These are phyloP conservation scores for Drosophila nr. perissopoda DNA, from an alignment of 2,888 invertebrate species.

Conservation along the genomic window DNA sequence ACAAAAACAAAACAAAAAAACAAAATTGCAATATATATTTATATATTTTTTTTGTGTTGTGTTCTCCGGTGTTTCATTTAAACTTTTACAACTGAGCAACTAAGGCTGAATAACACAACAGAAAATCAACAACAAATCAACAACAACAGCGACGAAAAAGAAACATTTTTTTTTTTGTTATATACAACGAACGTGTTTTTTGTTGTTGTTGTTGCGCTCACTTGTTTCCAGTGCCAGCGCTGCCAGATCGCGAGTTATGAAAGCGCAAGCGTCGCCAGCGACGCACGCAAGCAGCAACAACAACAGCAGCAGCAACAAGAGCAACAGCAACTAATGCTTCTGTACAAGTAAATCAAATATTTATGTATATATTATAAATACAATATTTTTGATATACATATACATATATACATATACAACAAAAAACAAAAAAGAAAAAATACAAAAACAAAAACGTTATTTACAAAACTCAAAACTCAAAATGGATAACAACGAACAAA, in stretches of 20 bases:
- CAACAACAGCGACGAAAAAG: slow-evolving; percentile 11
- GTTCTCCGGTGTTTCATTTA: slow-evolving; percentile 31
- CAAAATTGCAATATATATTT: slow-evolving; percentile 17
- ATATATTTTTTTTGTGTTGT: slow-evolving; percentile 50
- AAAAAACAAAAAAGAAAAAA: neutral
- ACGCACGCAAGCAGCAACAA: slow-evolving; percentile 43
- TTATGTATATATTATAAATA: slow-evolving; percentile 14
- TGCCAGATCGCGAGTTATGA: slow-evolving; percentile 79
- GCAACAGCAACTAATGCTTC: slow-evolving; percentile 24
- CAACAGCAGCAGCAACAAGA: slow-evolving; percentile 5
- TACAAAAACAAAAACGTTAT: slow-evolving; percentile 22
- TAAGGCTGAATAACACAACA: slow-evolving; percentile 1
- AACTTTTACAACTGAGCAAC: slow-evolving; percentile 30
- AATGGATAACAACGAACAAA: slow-evolving; percentile 65
- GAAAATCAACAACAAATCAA: slow-evolving; percentile 9
- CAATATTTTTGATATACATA: slow-evolving; percentile 56
- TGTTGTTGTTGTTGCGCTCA: slow-evolving; percentile 41
- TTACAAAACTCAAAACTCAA: slow-evolving; percentile 18
- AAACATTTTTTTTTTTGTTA: slow-evolving; percentile 27
- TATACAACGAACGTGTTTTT: slow-evolving; percentile 58
- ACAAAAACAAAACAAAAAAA: slow-evolving; percentile 8
- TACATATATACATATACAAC: slow-evolving; percentile 25
- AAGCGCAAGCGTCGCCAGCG: slow-evolving; percentile 74
- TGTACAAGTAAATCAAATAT: slow-evolving; percentile 19
- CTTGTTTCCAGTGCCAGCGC: slow-evolving; percentile 61